Base-by-base conservation (phyloP, 2,113 vertebrate species). In the Aldabrachelys gigantea region DNA sequence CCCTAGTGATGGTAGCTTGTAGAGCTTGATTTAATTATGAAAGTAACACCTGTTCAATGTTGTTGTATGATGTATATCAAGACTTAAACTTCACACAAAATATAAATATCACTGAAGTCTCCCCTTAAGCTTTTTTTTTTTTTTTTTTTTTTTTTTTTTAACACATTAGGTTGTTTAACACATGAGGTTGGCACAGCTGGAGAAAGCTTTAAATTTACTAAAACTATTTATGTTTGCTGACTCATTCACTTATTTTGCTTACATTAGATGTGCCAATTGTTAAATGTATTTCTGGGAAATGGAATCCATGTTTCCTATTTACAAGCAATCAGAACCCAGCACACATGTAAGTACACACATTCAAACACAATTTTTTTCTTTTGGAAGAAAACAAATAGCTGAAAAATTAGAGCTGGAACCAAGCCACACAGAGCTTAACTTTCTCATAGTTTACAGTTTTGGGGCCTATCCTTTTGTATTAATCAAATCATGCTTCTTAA, bases 311-410 rank as follows among this genome's bases (percentile, higher is more conserved):
- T 44, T 65, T 76, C 3, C 4, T 72, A 10, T 84, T 82, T 92
- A 1, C 11, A 84, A 16, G 3, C 21, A 80, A 2, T 80, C 59
- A 56, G 16, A 21, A 44, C 10, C 31, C 29, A 91, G 9, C 19
- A 59, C 3, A 89, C 2, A 82, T 7, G 44, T 4, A 44, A 1
- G 5, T 10, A 76, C 0, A 5, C 4, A 44, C 72, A 76, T 24
- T 13, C 72, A 76, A 76, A 72, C n/a, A 38, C 65, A 72, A 8
- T 47, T 56, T 81, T 80, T 52, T 76, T 84, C 82, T 57, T 53
- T 11, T 22, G 4, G 12, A 65, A 12, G 6, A 0, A 10, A 44
- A 83, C 44, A 53, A 44, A 4, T 0, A 19, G 2, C 1, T 12
- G 21, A 56, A 35, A 82, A 82, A 1, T 21, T 59, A 44, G 1